A percentile compares a stretch with the other conserved stretches of the same genome.
Evolutionary conservation across 2,797 vertebrate species (phyloP).

Genomic region (Paedocypris micromegethes): DNA sequence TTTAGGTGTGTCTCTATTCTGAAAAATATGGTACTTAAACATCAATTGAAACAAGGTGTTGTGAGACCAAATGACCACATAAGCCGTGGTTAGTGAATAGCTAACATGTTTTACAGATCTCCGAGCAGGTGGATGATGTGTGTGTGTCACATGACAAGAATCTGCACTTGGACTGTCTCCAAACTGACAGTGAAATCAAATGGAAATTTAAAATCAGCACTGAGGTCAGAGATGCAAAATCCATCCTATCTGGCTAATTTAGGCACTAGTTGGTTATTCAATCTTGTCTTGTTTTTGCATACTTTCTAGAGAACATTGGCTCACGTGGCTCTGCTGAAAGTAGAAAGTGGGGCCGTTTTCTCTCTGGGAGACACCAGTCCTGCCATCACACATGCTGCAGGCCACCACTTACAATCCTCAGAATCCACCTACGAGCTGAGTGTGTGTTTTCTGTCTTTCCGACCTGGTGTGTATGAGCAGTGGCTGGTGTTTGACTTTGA

Average conservation of each 20-base stretch:
- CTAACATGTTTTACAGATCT: slow-evolving; percentile 21
- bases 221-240: slow-evolving; percentile 9
- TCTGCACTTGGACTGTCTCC: slow-evolving; percentile 23
- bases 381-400: slow-evolving; percentile 9
- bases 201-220: slow-evolving; percentile 32
- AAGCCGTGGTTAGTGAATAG: no score
- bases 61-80: no score
- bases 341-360: slow-evolving; percentile 17
- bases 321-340: slow-evolving; percentile 32
- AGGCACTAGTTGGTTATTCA: not conserved
- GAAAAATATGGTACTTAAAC: no score
- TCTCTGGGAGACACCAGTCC: slow-evolving; percentile 24
- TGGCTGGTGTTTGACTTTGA: slow-evolving; percentile 87
- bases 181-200: slow-evolving; percentile 16
- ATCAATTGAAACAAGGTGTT: no score
- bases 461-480: slow-evolving; percentile 79
- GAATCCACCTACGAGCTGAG: slow-evolving; percentile 24
- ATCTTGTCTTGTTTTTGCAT: not conserved
- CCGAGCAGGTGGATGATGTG: slow-evolving; percentile 33
- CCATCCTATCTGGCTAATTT: not conserved
- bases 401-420: slow-evolving; percentile 12
- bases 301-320: slow-evolving; percentile 24
- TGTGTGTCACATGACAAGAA: slow-evolving; percentile 18
- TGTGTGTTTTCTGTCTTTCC: slow-evolving; percentile 20
- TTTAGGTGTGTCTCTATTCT: no score